These are phyloP conservation scores for Lophotis ruficrista DNA, from an alignment of 2,113 vertebrate genomes.

Conservation along the genomic window DNA sequence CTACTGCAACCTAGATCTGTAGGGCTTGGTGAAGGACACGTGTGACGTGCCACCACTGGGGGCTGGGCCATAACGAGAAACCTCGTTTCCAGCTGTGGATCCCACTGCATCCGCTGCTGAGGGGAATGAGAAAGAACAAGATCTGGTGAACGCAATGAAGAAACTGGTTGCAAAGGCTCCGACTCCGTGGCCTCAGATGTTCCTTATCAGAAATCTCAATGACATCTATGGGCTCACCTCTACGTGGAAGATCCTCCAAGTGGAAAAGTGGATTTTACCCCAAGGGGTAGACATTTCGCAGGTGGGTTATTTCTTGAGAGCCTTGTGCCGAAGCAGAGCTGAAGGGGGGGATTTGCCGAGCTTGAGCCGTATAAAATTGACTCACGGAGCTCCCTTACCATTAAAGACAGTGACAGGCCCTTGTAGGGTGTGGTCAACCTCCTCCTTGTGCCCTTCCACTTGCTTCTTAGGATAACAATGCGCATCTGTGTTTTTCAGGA, in stretches of 20 bases:
- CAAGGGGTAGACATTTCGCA: background rate
- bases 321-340: background rate
- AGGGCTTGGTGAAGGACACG: background rate
- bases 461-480: background rate
- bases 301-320: background rate
- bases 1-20: too few species aligned
- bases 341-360: background rate
- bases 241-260: background rate
- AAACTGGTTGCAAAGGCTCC: background rate
- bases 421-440: background rate
- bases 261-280: background rate
- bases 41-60: background rate
- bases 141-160: background rate
- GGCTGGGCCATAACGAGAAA: background rate
- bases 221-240: background rate
- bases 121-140: background rate
- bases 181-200: background rate
- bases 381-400: background rate
- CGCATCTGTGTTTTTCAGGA: background rate
- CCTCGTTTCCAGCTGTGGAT: background rate
- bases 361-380: too few species aligned
- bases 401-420: background rate
- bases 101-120: fast-evolving
- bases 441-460: background rate
- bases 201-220: background rate